A percentile compares a stretch with the other conserved stretches of the same genome.
phyloP scores from a whole-genome alignment of 2,888 invertebrate species.

The Idaea straminata region DNA sequence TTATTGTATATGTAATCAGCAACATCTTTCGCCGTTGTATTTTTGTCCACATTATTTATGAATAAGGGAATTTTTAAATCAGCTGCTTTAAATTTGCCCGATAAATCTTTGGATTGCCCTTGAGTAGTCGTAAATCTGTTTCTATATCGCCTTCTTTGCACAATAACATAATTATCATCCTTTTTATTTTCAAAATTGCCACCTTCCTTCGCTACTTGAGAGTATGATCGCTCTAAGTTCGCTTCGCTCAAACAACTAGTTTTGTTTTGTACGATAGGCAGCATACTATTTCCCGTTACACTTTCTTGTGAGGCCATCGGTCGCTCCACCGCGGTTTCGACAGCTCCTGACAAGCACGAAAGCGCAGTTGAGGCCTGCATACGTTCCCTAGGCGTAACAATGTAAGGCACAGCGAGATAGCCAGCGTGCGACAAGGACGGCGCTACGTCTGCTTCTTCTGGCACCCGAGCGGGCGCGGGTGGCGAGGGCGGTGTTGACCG shows the following conservation, averaged over 20 bases:
- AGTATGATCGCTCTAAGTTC: background rate
- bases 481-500: background rate
- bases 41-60: constrained; percentile 10
- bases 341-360: background rate
- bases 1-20: constrained; percentile 9
- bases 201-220: background rate
- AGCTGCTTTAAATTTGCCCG: constrained; percentile 5
- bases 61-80: constrained; percentile 8
- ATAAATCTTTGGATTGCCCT: constrained; percentile 5
- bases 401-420: background rate
- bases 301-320: constrained; percentile 1
- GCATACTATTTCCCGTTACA: background rate
- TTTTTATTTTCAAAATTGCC: background rate
- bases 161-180: constrained; percentile 5
- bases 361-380: background rate
- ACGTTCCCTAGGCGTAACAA: background rate
- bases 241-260: background rate
- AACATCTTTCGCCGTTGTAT: constrained; percentile 10
- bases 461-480: background rate
- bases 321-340: background rate
- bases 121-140: constrained; percentile 7
- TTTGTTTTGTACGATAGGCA: background rate
- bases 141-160: constrained; percentile 6
- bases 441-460: background rate
- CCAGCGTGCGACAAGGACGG: background rate